Percentiles rank a stretch among this genome's conserved stretches.
phyloP scores from a whole-genome alignment of 1,140 invertebrate genomes.

The Antheraea pernyi region DNA sequence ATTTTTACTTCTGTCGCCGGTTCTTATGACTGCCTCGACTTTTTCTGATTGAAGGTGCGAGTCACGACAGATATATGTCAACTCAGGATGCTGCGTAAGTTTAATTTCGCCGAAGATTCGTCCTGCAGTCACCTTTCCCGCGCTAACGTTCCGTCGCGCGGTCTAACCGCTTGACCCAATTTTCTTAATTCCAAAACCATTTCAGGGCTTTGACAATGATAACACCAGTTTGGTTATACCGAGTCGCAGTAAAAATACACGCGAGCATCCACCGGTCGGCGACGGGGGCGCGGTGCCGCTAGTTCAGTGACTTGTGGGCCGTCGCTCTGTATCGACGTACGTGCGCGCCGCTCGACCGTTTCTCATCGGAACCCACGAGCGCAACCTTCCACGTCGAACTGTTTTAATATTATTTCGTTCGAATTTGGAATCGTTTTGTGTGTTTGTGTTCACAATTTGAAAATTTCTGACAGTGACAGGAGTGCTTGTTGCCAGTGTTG shows the following conservation, averaged over 20 bases:
- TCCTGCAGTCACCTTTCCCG: background rate
- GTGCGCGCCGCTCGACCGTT: conserved; percentile 21
- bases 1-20: too few species aligned
- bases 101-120: too few species aligned
- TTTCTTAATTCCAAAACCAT: conserved; percentile 52
- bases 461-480: conserved; percentile 48
- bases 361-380: conserved; percentile 19
- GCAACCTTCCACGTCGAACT: conserved; percentile 23
- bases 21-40: too few species aligned
- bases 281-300: conserved; percentile 44
- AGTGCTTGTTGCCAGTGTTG: conserved; percentile 44
- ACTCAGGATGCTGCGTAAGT: too few species aligned
- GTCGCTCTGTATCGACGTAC: conserved; percentile 41
- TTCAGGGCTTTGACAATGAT: conserved; percentile 62
- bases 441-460: conserved; percentile 37
- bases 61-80: too few species aligned
- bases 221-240: conserved; percentile 36
- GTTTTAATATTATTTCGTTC: background rate
- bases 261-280: conserved; percentile 42
- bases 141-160: background rate
- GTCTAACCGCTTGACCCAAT: conserved; percentile 45
- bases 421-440: background rate
- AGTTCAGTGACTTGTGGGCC: conserved; percentile 68
- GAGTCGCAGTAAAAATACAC: conserved; percentile 45
- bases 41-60: too few species aligned